Percentiles rank a stretch among this genome's conserved stretches.
Evolutionary conservation across 1,140 invertebrate genomes (phyloP).

Genomic region (Drosophila bipectinata): DNA sequence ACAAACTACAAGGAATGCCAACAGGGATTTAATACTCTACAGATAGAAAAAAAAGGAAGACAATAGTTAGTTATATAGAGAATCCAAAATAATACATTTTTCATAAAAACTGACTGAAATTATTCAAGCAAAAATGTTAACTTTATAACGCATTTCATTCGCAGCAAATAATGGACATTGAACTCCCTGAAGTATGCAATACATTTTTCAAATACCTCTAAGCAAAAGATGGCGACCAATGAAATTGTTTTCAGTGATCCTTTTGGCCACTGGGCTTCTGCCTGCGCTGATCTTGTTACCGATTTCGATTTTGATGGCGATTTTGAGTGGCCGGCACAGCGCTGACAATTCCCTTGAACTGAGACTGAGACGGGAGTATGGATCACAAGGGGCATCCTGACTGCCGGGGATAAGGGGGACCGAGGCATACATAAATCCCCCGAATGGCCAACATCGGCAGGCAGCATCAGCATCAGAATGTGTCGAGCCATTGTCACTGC

Average conservation of each 20-base stretch:
- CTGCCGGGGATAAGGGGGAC: slow-evolving; percentile 1
- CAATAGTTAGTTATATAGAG: too few relatives aligned
- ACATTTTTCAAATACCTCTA: not conserved
- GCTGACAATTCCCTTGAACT: slow-evolving; percentile 80
- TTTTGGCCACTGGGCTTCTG: slow-evolving; percentile 37
- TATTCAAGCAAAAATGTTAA: too few relatives aligned
- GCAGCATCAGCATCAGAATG: slow-evolving; percentile 53
- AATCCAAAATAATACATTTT: too few relatives aligned
- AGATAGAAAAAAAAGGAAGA: not conserved
- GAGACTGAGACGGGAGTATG: slow-evolving; percentile 40
- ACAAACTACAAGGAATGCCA: slow-evolving; percentile 53
- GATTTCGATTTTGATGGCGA: slow-evolving; percentile 80
- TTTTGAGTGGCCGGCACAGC: slow-evolving; percentile 71
- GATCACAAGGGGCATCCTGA: slow-evolving; percentile 1
- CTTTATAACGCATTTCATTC: too few relatives aligned
- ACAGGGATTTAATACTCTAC: slow-evolving; percentile 37
- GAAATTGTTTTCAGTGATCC: slow-evolving; percentile 18
- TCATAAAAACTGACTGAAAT: too few relatives aligned
- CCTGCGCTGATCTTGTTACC: slow-evolving; percentile 74
- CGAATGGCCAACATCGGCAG: slow-evolving; percentile 28
- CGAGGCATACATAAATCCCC: slow-evolving; percentile 61
- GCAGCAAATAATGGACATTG: too few relatives aligned
- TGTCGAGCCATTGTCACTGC: slow-evolving; percentile 77
- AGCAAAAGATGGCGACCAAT: not conserved
- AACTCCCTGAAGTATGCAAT: not conserved